Base-by-base conservation (phyloP, 1,140 invertebrate species). In the Solenopsis fugax region DNA sequence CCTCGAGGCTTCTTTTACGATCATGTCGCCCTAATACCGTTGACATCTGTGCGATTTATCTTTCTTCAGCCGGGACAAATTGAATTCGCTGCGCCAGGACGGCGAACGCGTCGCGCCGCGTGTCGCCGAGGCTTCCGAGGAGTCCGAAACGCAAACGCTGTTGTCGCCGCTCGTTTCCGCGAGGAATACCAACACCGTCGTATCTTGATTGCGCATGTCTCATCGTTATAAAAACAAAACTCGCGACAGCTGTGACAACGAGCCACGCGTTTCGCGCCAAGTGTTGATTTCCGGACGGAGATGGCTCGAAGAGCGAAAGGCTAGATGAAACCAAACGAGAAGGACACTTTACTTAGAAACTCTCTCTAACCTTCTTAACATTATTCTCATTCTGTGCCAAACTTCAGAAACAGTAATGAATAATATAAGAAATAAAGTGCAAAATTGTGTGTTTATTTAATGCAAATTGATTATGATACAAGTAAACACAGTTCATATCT, bases 1-100 rank as follows among this genome's bases (percentile, higher is more conserved):
- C 18, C 24, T 45, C 58, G 78, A 78, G 60, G 71, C 78, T 85
- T 75, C 58, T 58, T 29, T 54, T 64, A 18, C 5, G 12, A 12
- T 80, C 80, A 89, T 94, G 88, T 65, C 87, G 85, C 52, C 94
- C 94, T 94, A 92, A 89, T 95, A 94, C 92, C 91, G 92, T 94
- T 95, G 94, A 95, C 94, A 94, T 95, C 94, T 94, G 91, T 90
- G 93, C 94, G 94, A 94, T 94, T 95, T 95, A 94, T 95, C 94
- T 95, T 94, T 93, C 93, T 94, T 92, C 92, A 93, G 91, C 90
- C 93, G 78, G 77, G 87, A 93, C 90, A 91, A 93, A 92, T 93
- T 92, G 85, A 92, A 93, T 93, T 92, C 86, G 81, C 65, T 76
- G 72, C 69, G 69, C 52, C 56, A 16, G 56, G 64, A 52, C 18